Base-by-base conservation (phyloP, 1,140 invertebrate genomes). In the Scaptomyza graminum region DNA sequence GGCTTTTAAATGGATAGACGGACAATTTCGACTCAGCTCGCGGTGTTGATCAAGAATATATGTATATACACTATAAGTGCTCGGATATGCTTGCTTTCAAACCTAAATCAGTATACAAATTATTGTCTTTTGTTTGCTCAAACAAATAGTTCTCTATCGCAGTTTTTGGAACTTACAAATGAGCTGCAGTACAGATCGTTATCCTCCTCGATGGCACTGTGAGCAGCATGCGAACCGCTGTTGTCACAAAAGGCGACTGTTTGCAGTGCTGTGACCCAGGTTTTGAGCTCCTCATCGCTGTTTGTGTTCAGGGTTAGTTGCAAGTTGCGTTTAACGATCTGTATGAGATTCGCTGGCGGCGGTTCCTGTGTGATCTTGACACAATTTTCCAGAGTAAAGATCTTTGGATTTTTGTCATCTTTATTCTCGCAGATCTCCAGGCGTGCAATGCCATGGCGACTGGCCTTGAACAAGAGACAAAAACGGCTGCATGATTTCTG, bases 171-270 rank as follows among this genome's bases (percentile, higher is more conserved):
- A 88, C 83, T 83, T 72, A 88, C 83, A 78, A 89, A 92, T 76
- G 95, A 96, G 25, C 96, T 95, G 75, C 96, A 97, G 80, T 97
- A 97, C 2, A 97, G 91, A 91, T 97, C 96, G 92, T 97, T 97
- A 82, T 97, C 96, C 93, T 97, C 96, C 92, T 97, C 95, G 78
- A 96, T 95, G 31, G 93, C 92, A 61, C 83, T 77, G 25, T 87
- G 74, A 12, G 72, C 47, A 15, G 60, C 50, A 49, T 78, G 41
- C 5, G 73, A 18, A n/a, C 73, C 31, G 57, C 66, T 73, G 77
- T 94, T 94, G 73, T 95, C 95, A 76, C 94, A 95, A 88, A 97
- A 97, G 15, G 96, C 96, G n/a, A 97, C 96, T 44, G 94, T 94
- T 81, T 97, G 96, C 46, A 97, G 93, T 47, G 95, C 95, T 47